A percentile compares a stretch with the other conserved stretches of the same genome.
phyloP scores from a whole-genome alignment of 1,140 invertebrate species.

The Helicorthomorpha holstii region DNA sequence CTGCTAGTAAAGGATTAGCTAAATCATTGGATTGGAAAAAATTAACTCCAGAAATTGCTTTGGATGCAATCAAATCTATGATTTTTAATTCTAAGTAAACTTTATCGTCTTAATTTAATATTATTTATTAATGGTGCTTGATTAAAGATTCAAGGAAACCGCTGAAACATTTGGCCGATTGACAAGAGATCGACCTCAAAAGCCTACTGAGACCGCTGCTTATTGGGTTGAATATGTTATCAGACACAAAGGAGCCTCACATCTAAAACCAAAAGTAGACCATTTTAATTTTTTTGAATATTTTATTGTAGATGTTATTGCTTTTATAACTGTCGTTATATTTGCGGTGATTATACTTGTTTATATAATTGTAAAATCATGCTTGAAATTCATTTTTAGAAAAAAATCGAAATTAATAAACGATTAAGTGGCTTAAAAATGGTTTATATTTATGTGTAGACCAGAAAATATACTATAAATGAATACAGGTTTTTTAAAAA shows the following conservation, averaged over 20 bases:
- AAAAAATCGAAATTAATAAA: too few species aligned
- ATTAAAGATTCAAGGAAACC: neutral
- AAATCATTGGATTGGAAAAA: neutral
- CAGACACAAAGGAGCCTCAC: conserved; percentile 20
- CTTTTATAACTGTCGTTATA: too few species aligned
- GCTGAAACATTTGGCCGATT: neutral
- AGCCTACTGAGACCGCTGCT: conserved; percentile 15
- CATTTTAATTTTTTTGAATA: conserved; percentile 38
- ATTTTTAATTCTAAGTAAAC: neutral
- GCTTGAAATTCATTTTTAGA: too few species aligned
- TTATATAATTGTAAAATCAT: too few species aligned
- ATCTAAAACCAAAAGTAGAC: conserved; percentile 35
- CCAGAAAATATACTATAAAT: too few species aligned
- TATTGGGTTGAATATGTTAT: conserved; percentile 21
- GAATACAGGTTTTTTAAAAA: too few species aligned
- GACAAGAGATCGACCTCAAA: conserved; percentile 15
- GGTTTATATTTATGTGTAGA: too few species aligned
- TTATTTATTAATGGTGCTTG: neutral
- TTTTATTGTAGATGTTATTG: conserved; percentile 32
- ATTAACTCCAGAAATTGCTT: neutral
- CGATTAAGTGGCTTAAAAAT: too few species aligned
- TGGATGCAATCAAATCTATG: neutral
- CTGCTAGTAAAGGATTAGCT: neutral
- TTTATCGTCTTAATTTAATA: neutral
- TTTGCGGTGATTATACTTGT: too few species aligned